A percentile compares a stretch with the other conserved stretches of the same genome.
phyloP scores from a whole-genome alignment of 2,797 vertebrate genomes.

The Valencia hispanica region DNA sequence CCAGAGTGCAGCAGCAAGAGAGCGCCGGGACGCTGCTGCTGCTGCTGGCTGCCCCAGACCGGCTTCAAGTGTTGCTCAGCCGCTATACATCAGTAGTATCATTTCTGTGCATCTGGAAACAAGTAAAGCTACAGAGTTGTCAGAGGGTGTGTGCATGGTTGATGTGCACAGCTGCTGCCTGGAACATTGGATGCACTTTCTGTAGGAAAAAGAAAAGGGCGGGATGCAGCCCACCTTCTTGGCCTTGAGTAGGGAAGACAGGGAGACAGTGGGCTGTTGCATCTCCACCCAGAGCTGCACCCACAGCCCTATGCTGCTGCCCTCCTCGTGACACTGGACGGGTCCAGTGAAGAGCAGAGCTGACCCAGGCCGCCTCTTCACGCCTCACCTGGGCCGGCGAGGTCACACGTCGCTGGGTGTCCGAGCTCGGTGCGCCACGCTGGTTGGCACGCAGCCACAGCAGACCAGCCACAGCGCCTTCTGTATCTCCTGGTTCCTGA shows the following conservation, averaged over 20 bases:
- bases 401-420: constrained; percentile 96
- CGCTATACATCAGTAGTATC: neutral
- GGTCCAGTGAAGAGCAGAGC: constrained; percentile 56
- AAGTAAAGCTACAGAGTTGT: constrained; percentile 51
- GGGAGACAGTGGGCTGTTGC: constrained; percentile 12
- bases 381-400: constrained; percentile 49
- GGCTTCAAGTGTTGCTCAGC: constrained; percentile 46
- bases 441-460: constrained; percentile 92
- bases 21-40: constrained; percentile 70
- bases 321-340: constrained; percentile 49
- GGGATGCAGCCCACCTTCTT: constrained; percentile 43
- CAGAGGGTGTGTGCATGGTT: constrained; percentile 30
- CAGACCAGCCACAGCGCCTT: constrained; percentile 96
- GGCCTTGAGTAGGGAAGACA: constrained; percentile 2
- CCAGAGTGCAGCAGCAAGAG: constrained; percentile 74
- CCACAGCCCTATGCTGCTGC: constrained; percentile 33
- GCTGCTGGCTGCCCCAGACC: constrained; percentile 69
- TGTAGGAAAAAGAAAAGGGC: constrained; percentile 60
- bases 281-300: constrained; percentile 25
- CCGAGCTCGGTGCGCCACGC: constrained; percentile 89
- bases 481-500: constrained; percentile 99
- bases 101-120: constrained; percentile 25
- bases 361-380: constrained; percentile 57
- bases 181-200: constrained; percentile 56
- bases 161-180: constrained; percentile 68